A percentile compares a stretch with the other conserved stretches of the same genome.
Evolutionary conservation across 2,888 invertebrate genomes (phyloP).

Genomic region (Apamea monoglypha): DNA sequence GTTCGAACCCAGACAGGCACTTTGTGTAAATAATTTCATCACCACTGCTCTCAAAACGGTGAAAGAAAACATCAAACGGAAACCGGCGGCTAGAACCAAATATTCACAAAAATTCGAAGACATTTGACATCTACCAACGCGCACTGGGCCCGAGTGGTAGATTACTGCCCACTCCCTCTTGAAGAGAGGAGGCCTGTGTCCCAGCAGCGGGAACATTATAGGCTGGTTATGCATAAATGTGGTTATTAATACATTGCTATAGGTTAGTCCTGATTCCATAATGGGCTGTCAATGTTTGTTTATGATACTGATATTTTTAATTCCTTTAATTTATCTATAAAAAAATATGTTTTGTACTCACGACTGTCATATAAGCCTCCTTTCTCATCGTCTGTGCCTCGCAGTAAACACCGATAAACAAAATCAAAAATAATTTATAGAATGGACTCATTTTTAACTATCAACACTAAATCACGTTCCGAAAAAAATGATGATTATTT

Average conservation of each 20-base stretch:
- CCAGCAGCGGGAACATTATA: too few species aligned
- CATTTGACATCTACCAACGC: background rate
- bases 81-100: too few species aligned
- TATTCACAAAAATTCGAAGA: background rate
- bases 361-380: slow-evolving; percentile 61
- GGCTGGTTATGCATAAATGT: background rate
- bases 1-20: background rate
- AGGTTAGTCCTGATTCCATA: background rate
- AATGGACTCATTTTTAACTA: slow-evolving; percentile 52
- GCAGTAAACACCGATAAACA: slow-evolving; percentile 50
- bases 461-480: slow-evolving; percentile 16
- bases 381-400: slow-evolving; percentile 53
- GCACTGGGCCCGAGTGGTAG: background rate
- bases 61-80: too few species aligned
- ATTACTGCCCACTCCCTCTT: background rate
- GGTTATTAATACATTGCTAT: background rate
- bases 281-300: background rate
- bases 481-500: background rate
- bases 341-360: slow-evolving; percentile 45
- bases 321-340: background rate
- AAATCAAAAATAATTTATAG: slow-evolving; percentile 49
- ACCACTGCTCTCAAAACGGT: background rate
- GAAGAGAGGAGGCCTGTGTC: background rate
- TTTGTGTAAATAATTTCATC: background rate
- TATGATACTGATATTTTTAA: background rate